Percentiles rank a stretch among this genome's conserved stretches.
Conservation (phyloP, 1,140 invertebrate genomes). For the Drosophila busckii region DNA sequence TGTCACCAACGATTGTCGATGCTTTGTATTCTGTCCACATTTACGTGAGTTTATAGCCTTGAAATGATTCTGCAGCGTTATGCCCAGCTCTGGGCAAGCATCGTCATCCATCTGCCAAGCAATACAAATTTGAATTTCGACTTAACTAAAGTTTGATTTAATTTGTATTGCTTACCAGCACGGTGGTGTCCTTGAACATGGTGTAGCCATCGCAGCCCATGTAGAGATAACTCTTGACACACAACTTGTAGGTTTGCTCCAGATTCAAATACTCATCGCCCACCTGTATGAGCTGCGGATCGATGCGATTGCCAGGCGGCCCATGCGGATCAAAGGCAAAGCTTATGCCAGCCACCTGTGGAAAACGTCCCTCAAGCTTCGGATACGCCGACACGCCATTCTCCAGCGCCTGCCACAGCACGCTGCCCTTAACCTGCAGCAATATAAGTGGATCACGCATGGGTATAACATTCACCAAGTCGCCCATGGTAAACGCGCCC, state of each 20-base stretch:
- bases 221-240: conserved; percentile 89
- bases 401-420: conserved; percentile 87
- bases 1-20: conserved; percentile 90
- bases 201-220: conserved; percentile 92
- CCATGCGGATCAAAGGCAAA: conserved; percentile 91
- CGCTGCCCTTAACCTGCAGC: conserved; percentile 82
- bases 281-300: conserved; percentile 86
- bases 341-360: conserved; percentile 86
- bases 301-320: conserved; percentile 85
- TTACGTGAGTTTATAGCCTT: conserved; percentile 89
- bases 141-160: neutral
- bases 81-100: conserved; percentile 88
- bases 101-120: conserved; percentile 87
- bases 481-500: conserved; percentile 90
- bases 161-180: conserved; percentile 82
- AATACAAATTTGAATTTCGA: neutral
- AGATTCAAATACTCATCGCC: conserved; percentile 90
- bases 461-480: conserved; percentile 90
- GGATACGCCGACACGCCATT: conserved; percentile 88
- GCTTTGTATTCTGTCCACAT: conserved; percentile 86
- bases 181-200: conserved; percentile 84
- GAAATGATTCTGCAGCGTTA: conserved; percentile 93
- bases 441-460: conserved; percentile 91
- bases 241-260: conserved; percentile 87
- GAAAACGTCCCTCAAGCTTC: conserved; percentile 89